A percentile compares a stretch with the other conserved stretches of the same genome.
Evolutionary conservation across 2,888 invertebrate genomes (phyloP).

Genomic region (Chymomyza procnemis): DNA sequence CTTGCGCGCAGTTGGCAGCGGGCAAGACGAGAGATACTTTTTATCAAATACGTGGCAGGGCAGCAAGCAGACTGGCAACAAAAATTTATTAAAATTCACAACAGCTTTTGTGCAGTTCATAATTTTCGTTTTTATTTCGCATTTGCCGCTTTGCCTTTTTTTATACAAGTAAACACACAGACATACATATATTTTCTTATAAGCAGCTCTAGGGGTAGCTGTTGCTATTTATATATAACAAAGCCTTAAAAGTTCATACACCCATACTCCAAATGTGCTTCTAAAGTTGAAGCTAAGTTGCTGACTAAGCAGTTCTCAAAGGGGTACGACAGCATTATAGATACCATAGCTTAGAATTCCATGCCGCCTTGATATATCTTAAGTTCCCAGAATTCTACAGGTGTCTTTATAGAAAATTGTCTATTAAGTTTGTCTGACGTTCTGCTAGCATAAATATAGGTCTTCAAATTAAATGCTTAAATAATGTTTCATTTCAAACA

Average conservation of each 20-base stretch:
- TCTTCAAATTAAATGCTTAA: no score
- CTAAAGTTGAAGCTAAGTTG: no score
- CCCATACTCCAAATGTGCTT: background rate
- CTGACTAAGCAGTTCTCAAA: background rate
- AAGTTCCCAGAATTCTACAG: background rate
- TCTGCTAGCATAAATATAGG: no score
- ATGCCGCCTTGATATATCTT: background rate
- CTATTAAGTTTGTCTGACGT: no score
- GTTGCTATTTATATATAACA: background rate
- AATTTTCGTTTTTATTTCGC: constrained; percentile 70
- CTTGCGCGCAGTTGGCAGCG: constrained; percentile 45
- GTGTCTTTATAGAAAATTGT: background rate
- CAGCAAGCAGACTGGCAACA: background rate
- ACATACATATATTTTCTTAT: constrained; percentile 2
- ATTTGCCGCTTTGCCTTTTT: constrained; percentile 36
- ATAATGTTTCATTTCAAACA: no score
- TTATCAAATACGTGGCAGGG: constrained; percentile 23
- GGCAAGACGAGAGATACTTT: constrained; percentile 40
- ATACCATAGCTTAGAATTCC: no score
- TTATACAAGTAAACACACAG: background rate
- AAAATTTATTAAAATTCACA: constrained; percentile 76
- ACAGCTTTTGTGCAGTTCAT: constrained; percentile 75
- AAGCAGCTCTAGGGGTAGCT: background rate
- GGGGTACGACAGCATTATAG: background rate
- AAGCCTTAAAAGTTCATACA: background rate